Percentiles rank a stretch among this genome's conserved stretches.
These are phyloP conservation scores for Brachylomia viminalis DNA, from an alignment of 2,888 invertebrate species.

Conservation along the genomic window DNA sequence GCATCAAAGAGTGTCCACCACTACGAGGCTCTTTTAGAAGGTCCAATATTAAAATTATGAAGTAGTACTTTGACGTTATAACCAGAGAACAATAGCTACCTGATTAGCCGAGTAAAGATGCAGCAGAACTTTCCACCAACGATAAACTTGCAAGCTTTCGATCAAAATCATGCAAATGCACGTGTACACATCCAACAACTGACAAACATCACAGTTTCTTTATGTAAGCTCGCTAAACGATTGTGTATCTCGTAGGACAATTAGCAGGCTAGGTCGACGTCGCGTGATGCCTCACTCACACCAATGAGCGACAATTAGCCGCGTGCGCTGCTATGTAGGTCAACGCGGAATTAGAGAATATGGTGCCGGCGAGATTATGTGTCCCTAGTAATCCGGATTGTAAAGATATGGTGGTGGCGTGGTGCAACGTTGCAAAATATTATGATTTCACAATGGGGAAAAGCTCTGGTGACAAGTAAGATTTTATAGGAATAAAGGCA, in stretches of 20 bases:
- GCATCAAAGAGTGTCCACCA: background rate
- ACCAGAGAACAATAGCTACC: background rate
- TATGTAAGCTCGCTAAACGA: constrained; percentile 51
- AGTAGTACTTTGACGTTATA: too few relatives aligned
- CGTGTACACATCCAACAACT: constrained; percentile 14
- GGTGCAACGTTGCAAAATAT: constrained; percentile 10
- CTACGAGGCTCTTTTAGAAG: background rate
- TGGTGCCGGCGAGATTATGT: constrained; percentile 57
- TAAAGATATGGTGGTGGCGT: constrained; percentile 29
- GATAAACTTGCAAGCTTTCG: background rate
- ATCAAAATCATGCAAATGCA: constrained; percentile 19
- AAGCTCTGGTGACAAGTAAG: background rate
- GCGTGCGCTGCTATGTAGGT: constrained; percentile 77
- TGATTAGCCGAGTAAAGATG: background rate
- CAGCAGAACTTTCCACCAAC: background rate
- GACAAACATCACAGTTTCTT: constrained; percentile 39
- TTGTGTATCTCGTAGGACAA: constrained; percentile 68
- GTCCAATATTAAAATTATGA: background rate
- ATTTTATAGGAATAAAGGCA: background rate
- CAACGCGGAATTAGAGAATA: constrained; percentile 78
- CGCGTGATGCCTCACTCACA: constrained; percentile 72
- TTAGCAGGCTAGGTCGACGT: constrained; percentile 79
- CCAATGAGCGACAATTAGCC: constrained; percentile 84
- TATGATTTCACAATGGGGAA: background rate
- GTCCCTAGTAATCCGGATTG: constrained; percentile 42